These are phyloP conservation scores for Onthophagus taurus DNA, from an alignment of 1,140 invertebrate genomes.

Conservation along the genomic window DNA sequence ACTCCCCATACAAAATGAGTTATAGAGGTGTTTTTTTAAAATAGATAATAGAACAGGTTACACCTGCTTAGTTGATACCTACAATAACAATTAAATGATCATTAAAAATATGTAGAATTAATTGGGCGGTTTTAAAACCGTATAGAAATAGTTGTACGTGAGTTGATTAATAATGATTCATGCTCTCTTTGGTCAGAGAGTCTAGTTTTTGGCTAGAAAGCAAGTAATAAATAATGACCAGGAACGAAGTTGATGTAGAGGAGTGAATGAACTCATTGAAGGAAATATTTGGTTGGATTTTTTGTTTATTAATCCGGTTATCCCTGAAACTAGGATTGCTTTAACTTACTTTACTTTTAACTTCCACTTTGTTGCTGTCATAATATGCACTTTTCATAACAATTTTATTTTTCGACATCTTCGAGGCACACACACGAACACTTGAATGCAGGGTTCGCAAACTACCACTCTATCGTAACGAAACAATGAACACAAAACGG, in stretches of 20 bases:
- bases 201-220: no score
- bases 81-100: no score
- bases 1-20: no score
- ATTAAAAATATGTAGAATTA: no score
- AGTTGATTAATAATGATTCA: slow-evolving; percentile 28
- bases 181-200: slow-evolving; percentile 29
- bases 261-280: slow-evolving; percentile 16
- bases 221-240: no score
- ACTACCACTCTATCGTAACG: neutral
- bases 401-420: slow-evolving; percentile 62
- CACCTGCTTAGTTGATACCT: no score
- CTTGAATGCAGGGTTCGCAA: slow-evolving; percentile 7
- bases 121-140: no score
- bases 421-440: slow-evolving; percentile 17
- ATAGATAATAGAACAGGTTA: no score
- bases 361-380: slow-evolving; percentile 54
- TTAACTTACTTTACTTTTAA: slow-evolving; percentile 58
- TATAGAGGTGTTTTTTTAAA: no score
- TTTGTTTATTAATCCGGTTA: no score
- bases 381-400: slow-evolving; percentile 42
- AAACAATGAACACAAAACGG: slow-evolving; percentile 12
- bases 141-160: no score
- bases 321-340: neutral
- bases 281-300: no score
- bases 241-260: slow-evolving; percentile 17